A percentile compares a stretch with the other conserved stretches of the same genome.
These are phyloP conservation scores for Agrotis clavis DNA, from an alignment of 2,888 invertebrate species.

Conservation along the genomic window DNA sequence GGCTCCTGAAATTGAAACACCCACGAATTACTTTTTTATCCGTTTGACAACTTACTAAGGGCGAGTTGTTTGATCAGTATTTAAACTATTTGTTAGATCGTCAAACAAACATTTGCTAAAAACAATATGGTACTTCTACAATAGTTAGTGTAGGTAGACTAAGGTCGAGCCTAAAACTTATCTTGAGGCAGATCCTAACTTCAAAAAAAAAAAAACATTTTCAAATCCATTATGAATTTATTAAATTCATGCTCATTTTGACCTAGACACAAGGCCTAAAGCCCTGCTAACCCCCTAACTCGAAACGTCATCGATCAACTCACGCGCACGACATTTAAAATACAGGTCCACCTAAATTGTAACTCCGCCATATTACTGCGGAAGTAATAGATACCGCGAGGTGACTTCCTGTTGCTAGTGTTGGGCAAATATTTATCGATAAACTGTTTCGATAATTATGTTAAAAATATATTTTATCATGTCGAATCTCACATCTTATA, in stretches of 20 bases:
- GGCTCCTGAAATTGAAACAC: too few relatives aligned
- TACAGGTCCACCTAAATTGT: conserved; percentile 47
- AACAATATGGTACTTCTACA: too few relatives aligned
- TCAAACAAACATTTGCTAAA: too few relatives aligned
- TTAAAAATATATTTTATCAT: neutral
- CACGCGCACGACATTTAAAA: conserved; percentile 39
- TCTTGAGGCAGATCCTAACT: too few relatives aligned
- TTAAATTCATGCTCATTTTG: neutral
- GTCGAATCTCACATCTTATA: neutral
- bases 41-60: too few relatives aligned
- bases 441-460: conserved; percentile 8
- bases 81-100: too few relatives aligned
- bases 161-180: too few relatives aligned
- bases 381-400: conserved; percentile 41
- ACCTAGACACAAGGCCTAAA: conserved; percentile 6
- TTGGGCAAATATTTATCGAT: conserved; percentile 51
- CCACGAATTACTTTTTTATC: too few relatives aligned
- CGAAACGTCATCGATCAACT: conserved; percentile 24
- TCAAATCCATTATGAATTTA: neutral
- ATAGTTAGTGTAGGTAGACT: too few relatives aligned
- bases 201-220: too few relatives aligned
- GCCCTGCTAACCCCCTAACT: conserved; percentile 16
- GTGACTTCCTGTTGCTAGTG: conserved; percentile 54
- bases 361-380: conserved; percentile 38
- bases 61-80: too few relatives aligned